Conservation (phyloP, 2,797 vertebrate genomes). For the Paedocypris micromegethes region DNA sequence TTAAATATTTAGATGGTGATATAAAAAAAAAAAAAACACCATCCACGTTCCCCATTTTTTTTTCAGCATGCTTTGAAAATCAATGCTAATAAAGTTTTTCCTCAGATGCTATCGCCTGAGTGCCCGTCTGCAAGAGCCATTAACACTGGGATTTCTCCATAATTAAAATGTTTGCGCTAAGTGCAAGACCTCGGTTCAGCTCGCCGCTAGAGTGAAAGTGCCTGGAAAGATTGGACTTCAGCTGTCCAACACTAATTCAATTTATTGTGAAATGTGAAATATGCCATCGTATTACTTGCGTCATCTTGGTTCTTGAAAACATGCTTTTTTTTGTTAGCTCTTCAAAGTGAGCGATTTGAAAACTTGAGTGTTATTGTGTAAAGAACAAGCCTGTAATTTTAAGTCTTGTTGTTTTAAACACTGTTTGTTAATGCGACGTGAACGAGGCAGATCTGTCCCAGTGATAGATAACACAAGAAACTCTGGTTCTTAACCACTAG, state of each 20-base stretch:
- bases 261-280: conserved; percentile 30
- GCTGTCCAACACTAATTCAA: conserved; percentile 28
- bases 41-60: neutral
- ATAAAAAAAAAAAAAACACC: no score
- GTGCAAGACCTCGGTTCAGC: conserved; percentile 12
- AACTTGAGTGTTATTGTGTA: neutral
- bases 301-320: conserved; percentile 20
- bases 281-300: conserved; percentile 37
- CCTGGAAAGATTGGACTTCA: conserved; percentile 24
- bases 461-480: no score
- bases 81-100: neutral
- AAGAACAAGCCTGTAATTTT: neutral
- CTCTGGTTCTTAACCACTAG: no score
- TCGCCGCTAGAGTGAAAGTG: conserved; percentile 12
- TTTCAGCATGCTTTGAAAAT: neutral
- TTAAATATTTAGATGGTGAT: no score
- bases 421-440: no score
- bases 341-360: conserved; percentile 38
- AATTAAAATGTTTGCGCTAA: conserved; percentile 7
- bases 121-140: neutral
- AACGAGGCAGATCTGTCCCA: no score
- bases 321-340: conserved; percentile 27
- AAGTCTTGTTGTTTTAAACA: no score
- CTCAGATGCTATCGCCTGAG: neutral
- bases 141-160: conserved; percentile 4